phyloP scores from a whole-genome alignment of 2,113 vertebrate species.

The Pteruthius melanotis region DNA sequence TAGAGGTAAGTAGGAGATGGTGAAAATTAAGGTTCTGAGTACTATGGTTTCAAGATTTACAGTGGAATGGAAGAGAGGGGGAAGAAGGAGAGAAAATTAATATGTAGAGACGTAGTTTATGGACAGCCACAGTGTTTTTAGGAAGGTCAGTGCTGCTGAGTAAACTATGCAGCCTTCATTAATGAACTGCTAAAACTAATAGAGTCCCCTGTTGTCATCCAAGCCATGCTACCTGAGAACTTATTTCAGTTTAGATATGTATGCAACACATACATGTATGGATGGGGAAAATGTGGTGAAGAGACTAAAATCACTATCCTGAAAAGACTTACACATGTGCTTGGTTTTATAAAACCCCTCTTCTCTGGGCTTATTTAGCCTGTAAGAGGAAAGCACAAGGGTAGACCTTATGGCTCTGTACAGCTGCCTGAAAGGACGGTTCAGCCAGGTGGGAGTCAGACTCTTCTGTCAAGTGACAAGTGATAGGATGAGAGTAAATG shows the following conservation, averaged over 20 bases:
- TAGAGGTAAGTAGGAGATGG: background rate
- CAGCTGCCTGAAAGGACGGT: background rate
- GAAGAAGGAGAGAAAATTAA: background rate
- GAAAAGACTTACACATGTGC: background rate
- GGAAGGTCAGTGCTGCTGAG: background rate
- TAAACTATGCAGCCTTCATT: background rate
- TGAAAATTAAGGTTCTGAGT: background rate
- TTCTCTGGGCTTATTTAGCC: background rate
- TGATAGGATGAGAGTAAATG: background rate
- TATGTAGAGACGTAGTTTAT: background rate
- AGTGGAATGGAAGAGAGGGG: background rate
- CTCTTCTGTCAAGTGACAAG: background rate
- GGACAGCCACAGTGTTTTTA: background rate
- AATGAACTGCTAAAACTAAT: background rate
- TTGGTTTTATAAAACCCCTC: background rate
- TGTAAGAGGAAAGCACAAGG: background rate
- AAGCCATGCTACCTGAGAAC: background rate
- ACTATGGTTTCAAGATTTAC: background rate
- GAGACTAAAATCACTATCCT: background rate
- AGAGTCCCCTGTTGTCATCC: background rate
- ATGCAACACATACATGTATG: background rate
- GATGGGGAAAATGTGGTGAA: background rate
- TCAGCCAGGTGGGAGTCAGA: background rate
- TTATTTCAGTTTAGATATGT: background rate
- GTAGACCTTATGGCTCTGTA: background rate